Percentiles rank a stretch among this genome's conserved stretches.
Evolutionary conservation across 1,140 invertebrate genomes (phyloP).

Genomic region (Aphidius ervi): DNA sequence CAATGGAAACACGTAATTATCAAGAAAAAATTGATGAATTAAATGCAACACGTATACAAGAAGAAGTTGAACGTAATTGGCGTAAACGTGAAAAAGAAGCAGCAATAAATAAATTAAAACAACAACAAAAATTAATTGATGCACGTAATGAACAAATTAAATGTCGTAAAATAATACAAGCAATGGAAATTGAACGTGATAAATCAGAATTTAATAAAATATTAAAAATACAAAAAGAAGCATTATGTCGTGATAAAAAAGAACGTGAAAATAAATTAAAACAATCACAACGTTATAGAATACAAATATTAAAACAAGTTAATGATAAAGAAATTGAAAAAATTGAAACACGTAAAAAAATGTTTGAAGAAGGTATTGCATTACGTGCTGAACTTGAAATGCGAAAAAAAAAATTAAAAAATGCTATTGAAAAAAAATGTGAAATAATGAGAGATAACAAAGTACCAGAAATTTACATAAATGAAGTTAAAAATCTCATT

Average conservation of each 20-base stretch:
- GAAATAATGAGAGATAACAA: constrained; percentile 52
- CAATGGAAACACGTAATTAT: constrained; percentile 42
- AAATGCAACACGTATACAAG: constrained; percentile 53
- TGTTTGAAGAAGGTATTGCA: constrained; percentile 62
- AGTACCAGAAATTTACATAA: constrained; percentile 45
- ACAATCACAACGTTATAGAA: constrained; percentile 34
- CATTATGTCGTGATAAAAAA: constrained; percentile 43
- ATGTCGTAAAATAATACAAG: constrained; percentile 53
- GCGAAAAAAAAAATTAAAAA: constrained; percentile 54
- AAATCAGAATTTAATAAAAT: constrained; percentile 59
- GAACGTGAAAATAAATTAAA: constrained; percentile 43
- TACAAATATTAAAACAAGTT: constrained; percentile 54
- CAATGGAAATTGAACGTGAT: constrained; percentile 59
- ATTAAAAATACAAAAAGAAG: constrained; percentile 45
- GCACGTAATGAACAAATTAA: constrained; percentile 53
- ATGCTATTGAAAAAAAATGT: constrained; percentile 60
- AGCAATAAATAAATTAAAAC: constrained; percentile 48
- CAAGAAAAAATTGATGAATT: constrained; percentile 54
- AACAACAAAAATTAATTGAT: constrained; percentile 47
- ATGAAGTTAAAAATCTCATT: constrained; percentile 46
- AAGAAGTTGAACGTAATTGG: constrained; percentile 58
- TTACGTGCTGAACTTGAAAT: constrained; percentile 57
- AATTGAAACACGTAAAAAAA: constrained; percentile 57
- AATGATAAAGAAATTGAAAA: constrained; percentile 64
- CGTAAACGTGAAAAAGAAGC: constrained; percentile 54